Base-by-base conservation (phyloP, 1,140 invertebrate species). In the Pectinophora gossypiella region DNA sequence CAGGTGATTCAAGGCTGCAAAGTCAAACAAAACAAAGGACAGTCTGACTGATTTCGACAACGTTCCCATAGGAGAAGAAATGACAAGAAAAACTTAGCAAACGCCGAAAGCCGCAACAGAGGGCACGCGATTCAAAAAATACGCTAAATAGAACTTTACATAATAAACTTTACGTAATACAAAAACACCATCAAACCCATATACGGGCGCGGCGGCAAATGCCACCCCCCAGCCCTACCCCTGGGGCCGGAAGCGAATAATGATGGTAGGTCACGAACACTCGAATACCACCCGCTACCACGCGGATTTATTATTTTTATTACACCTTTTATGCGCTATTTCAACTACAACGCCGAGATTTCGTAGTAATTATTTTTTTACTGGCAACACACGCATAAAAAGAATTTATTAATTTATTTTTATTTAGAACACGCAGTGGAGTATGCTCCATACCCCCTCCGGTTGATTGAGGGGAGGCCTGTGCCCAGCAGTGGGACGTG, bases 221-320 rank as follows among this genome's bases (percentile, higher is more conserved):
- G 65, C 52, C 73, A 69, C 51, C 59, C 4, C 36, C 36, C 36
- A 9, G 9, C 27, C 4, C 10, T 23, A 10, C 22, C 27, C 36
- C 16, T 15, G 49, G 44, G 61, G 60, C 61, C 64, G 71, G 76
- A 72, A 67, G 64, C 60, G 51, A 61, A 61, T 83, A 83, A 83
- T 83, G 71, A 74, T 55, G 36, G 23, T 56, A 15, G 70, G 76
- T 77, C 79, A 83, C 79, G 79, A 74, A 65, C 64, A 66, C 68
- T 68, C 56, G 72, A 76, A 78, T 71, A 9, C 9, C 9, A 32
- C 9, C 9, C n/a, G n/a, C n/a, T 32, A n/a, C 27, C 9, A 32
- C 9, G 9, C 1, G n/a, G 27, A 32, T 32, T 32, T 32, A 32
- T 32, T 32, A 32, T 32, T 32, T n/a, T 32, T 32, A 32, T 32